Conservation (phyloP, 1,140 invertebrate genomes). For the Drosophila bifasciata region DNA sequence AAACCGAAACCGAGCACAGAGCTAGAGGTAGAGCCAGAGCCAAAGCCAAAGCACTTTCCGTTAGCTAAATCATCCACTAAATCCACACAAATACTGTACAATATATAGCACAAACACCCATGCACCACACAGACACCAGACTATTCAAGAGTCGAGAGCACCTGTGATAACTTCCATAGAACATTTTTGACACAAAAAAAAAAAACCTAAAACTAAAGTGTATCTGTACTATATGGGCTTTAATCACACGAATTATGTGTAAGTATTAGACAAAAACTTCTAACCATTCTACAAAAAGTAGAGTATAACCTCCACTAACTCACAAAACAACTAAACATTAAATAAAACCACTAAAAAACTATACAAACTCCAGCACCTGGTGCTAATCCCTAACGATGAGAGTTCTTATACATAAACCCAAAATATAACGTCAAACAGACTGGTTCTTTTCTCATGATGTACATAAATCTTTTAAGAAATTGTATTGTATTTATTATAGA, state of each 20-base stretch:
- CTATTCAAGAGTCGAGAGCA: slow-evolving; percentile 47
- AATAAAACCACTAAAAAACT: not conserved
- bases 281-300: slow-evolving; percentile 4
- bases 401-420: not conserved
- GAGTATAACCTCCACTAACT: slow-evolving; percentile 22
- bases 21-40: slow-evolving; percentile 12
- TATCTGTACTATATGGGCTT: slow-evolving; percentile 25
- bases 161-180: slow-evolving; percentile 48
- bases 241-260: slow-evolving; percentile 37
- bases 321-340: no score
- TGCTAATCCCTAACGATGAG: slow-evolving; percentile 19
- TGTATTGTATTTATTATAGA: slow-evolving; percentile 46
- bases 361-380: slow-evolving; percentile 1
- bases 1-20: slow-evolving; percentile 33
- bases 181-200: slow-evolving; percentile 4
- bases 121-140: slow-evolving; percentile 9
- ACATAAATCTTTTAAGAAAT: slow-evolving; percentile 26
- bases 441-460: not conserved
- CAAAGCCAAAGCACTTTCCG: not conserved
- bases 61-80: slow-evolving; percentile 41
- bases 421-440: slow-evolving; percentile 17
- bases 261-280: slow-evolving; percentile 29
- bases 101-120: slow-evolving; percentile 12
- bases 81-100: slow-evolving; percentile 21
- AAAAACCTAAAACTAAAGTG: slow-evolving; percentile 15